Conservation (phyloP, 2,113 vertebrate species). For the Prunella fulvescens region DNA sequence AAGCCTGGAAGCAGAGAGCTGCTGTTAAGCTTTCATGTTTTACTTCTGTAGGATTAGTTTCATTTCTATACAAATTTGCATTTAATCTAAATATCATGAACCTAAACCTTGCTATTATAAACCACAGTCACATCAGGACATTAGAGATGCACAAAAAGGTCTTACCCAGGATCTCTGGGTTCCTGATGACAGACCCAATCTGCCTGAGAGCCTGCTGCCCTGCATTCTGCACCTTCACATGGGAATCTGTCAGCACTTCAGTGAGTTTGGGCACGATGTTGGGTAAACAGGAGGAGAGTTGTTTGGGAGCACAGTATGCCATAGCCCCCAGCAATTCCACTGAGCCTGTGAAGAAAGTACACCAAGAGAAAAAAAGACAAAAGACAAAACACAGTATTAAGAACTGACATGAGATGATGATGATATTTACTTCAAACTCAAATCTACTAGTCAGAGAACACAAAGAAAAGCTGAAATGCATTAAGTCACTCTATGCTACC, state of each 20-base stretch:
- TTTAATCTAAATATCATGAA: background rate
- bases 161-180: conserved; percentile 95
- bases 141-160: background rate
- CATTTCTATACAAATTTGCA: background rate
- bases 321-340: conserved; percentile 96
- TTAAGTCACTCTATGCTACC: background rate
- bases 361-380: background rate
- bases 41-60: background rate
- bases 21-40: background rate
- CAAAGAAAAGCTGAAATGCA: background rate
- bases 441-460: background rate
- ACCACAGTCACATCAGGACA: background rate
- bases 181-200: conserved; percentile 97
- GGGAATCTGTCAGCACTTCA: conserved; percentile 95
- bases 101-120: background rate
- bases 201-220: conserved; percentile 94
- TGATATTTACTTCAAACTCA: background rate
- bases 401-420: background rate
- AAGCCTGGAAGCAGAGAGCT: background rate
- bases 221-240: conserved; percentile 97
- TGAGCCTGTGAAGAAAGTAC: conserved; percentile 77
- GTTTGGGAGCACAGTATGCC: conserved; percentile 97
- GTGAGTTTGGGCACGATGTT: conserved; percentile 98
- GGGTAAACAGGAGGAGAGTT: conserved; percentile 94
- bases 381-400: background rate